Evolutionary conservation across 2,797 vertebrate genomes (phyloP).

Genomic region (Coranthus polyacanthus): DNA sequence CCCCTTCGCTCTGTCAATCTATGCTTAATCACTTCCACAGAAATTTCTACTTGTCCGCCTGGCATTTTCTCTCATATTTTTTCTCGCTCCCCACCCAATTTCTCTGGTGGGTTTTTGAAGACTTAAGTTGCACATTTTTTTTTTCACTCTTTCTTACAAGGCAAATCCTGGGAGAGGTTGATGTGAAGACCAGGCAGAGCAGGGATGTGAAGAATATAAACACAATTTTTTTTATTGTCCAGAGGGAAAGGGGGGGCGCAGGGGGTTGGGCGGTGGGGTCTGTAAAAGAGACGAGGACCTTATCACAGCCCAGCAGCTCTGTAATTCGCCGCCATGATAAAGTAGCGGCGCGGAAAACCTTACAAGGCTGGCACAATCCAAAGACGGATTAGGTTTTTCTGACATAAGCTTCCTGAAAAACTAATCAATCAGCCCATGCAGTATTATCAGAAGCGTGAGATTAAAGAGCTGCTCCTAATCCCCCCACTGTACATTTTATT

Average conservation of each 20-base stretch:
- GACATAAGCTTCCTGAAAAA: slow-evolving; percentile 97
- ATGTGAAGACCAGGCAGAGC: slow-evolving; percentile 86
- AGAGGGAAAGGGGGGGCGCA: slow-evolving; percentile 62
- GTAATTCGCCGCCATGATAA: slow-evolving; percentile 93
- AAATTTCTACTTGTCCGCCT: slow-evolving; percentile 61
- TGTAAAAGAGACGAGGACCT: slow-evolving; percentile 89
- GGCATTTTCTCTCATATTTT: slow-evolving; percentile 61
- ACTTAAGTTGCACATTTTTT: slow-evolving; percentile 69
- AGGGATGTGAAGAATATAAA: slow-evolving; percentile 90
- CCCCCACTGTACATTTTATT: slow-evolving; percentile 91
- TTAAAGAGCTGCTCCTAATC: slow-evolving; percentile 91
- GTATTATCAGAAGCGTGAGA: slow-evolving; percentile 91
- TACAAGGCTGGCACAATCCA: slow-evolving; percentile 94
- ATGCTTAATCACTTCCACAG: slow-evolving; percentile 78
- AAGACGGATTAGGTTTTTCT: slow-evolving; percentile 96
- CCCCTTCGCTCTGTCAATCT: slow-evolving; percentile 70
- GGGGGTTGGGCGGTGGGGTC: slow-evolving; percentile 76
- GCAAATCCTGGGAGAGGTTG: slow-evolving; percentile 82
- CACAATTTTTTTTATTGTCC: slow-evolving; percentile 89
- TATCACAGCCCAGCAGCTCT: slow-evolving; percentile 96
- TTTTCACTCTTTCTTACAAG: slow-evolving; percentile 67
- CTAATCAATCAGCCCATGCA: slow-evolving; percentile 94
- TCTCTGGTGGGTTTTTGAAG: slow-evolving; percentile 73
- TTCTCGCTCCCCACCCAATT: slow-evolving; percentile 54
- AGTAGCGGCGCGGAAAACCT: slow-evolving; percentile 91